Base-by-base conservation (phyloP, 2,888 invertebrate genomes). In the Craniophora ligustri region DNA sequence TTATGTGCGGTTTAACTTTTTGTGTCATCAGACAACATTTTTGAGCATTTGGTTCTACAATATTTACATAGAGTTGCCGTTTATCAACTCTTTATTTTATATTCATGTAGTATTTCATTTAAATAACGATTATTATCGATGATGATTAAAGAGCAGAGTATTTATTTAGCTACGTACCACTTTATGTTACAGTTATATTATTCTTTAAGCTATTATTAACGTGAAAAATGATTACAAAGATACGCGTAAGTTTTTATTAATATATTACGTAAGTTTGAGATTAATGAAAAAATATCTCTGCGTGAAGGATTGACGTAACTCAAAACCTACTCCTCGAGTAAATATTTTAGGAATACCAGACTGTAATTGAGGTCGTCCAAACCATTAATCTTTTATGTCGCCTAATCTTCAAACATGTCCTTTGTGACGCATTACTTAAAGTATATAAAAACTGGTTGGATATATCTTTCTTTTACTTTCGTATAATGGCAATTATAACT, bases 361-460 rank as follows among this genome's bases (percentile, higher is more conserved):
- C 34, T 32, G 30, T 49, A 44, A 58, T 58, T 55, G 45, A 39
- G 63, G 48, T 11, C 47, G 45, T 36, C 18, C 26, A 21, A 16
- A 31, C 49, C 58, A 71, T 72, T 49, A 55, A 69, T 71, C 67
- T 55, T 55, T 49, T 50, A 48, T 47, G 55, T 35, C 44, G n/a
- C 46, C 30, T 66, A 47, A 56, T 56, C 66, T 60, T 39, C 39
- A 28, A 45, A 50, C 56, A 47, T 38, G 35, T 45, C 39, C 30
- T 39, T n/a, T 28, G 32, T 35, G 14, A 44, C 46, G 50, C 21
- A 10, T 28, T 36, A 26, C 45, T 28, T 41, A 26, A 36, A 59
- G 54, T 44, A 28, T 23, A 47, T 26, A 65, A 59, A 69, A 69
- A 69, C 23, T 39, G 36, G 16, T 51, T 28, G 23, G 31, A 61